phyloP scores from a whole-genome alignment of 2,113 vertebrate species.

The Beaufortia kweichowensis region DNA sequence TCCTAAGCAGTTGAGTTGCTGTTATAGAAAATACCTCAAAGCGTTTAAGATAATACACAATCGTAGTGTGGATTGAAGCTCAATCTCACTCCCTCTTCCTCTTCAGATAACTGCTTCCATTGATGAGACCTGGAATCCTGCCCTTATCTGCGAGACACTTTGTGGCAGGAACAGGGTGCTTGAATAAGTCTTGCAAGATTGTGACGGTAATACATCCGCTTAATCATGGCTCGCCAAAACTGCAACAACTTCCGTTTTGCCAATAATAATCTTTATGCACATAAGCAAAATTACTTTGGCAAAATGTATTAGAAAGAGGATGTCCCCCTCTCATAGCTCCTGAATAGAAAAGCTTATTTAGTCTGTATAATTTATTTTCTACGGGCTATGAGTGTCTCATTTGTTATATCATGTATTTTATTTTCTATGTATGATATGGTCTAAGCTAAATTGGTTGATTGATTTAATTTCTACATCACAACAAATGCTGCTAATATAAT shows the following conservation, averaged over 20 bases:
- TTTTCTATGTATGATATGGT: too few species aligned
- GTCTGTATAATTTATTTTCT: neutral
- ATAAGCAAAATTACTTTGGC: constrained; percentile 59
- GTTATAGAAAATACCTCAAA: constrained; percentile 79
- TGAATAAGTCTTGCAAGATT: constrained; percentile 78
- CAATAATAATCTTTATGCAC: constrained; percentile 62
- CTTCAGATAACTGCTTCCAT: constrained; percentile 76
- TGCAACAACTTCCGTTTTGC: constrained; percentile 54
- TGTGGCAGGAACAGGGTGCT: constrained; percentile 73
- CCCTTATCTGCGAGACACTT: constrained; percentile 76
- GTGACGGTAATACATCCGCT: constrained; percentile 77
- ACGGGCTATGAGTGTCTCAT: neutral
- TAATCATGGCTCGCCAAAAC: constrained; percentile 68
- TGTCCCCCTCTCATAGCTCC: neutral
- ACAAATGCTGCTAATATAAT: too few species aligned
- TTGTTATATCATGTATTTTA: constrained; percentile 1
- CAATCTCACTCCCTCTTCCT: constrained; percentile 78
- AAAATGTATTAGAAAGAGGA: neutral
- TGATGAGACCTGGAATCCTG: constrained; percentile 79
- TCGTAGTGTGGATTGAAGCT: constrained; percentile 76
- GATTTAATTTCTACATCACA: neutral
- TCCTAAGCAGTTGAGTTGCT: constrained; percentile 76
- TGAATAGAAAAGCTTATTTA: neutral
- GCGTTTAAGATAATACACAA: constrained; percentile 76
- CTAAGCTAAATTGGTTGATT: too few species aligned